A percentile compares a stretch with the other conserved stretches of the same genome.
Conservation (phyloP, 2,888 invertebrate species). For the Drosophila helvetica region DNA sequence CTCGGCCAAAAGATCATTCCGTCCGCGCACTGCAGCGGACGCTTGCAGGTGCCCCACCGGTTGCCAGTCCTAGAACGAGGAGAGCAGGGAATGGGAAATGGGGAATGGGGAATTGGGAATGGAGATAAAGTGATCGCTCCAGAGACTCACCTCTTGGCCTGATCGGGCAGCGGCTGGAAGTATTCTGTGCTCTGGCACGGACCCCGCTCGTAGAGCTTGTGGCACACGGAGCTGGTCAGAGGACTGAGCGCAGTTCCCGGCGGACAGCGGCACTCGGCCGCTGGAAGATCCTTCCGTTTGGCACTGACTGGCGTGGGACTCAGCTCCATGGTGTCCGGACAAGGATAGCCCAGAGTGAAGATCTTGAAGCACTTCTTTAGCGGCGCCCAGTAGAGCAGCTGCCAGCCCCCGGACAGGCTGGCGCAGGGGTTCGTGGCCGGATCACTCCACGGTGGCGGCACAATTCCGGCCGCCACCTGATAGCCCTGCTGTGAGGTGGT, state of each 20-base stretch:
- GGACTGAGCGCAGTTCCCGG: conserved; percentile 90
- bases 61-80: conserved; percentile 63
- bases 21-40: conserved; percentile 87
- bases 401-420: conserved; percentile 92
- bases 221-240: conserved; percentile 87
- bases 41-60: conserved; percentile 90
- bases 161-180: conserved; percentile 88
- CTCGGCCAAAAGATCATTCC: conserved; percentile 90
- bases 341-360: conserved; percentile 92
- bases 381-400: conserved; percentile 92
- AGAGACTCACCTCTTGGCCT: conserved; percentile 63
- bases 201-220: conserved; percentile 89
- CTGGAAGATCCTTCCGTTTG: conserved; percentile 84
- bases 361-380: conserved; percentile 94
- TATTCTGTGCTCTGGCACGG: conserved; percentile 90
- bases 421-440: conserved; percentile 93
- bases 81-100: not conserved
- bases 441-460: conserved; percentile 94
- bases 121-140: not conserved
- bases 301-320: conserved; percentile 85
- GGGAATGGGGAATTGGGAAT: too few relatives aligned
- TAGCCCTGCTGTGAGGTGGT: conserved; percentile 45
- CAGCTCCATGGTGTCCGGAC: conserved; percentile 93
- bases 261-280: conserved; percentile 92
- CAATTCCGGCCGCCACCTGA: conserved; percentile 84